A percentile compares a stretch with the other conserved stretches of the same genome.
phyloP scores from a whole-genome alignment of 2,888 invertebrate genomes.

The Caenorhabditis becei region DNA sequence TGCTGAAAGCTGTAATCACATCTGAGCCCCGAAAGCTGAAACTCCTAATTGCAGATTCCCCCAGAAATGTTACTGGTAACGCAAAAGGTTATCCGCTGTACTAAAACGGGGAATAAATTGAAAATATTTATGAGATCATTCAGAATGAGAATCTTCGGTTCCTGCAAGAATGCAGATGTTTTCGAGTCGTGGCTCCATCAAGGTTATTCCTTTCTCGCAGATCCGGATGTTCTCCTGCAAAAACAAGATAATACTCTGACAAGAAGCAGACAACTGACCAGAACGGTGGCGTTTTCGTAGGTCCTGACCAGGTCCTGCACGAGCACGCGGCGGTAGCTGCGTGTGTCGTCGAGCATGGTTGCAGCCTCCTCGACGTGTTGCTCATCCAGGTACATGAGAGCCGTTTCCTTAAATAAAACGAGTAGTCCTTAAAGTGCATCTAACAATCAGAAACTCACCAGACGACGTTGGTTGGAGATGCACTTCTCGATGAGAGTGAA shows the following conservation, averaged over 20 bases:
- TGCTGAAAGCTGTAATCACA: too few relatives aligned
- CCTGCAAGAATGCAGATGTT: slow-evolving; percentile 29
- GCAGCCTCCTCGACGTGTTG: neutral
- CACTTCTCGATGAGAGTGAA: slow-evolving; percentile 27
- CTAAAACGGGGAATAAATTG: neutral
- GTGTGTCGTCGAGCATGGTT: slow-evolving; percentile 1
- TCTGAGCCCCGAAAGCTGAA: too few relatives aligned
- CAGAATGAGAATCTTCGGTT: slow-evolving; percentile 12
- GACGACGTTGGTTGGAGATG: slow-evolving; percentile 25
- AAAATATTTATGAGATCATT: neutral
- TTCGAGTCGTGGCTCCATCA: slow-evolving; percentile 9
- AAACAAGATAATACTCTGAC: neutral
- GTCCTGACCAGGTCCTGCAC: slow-evolving; percentile 8
- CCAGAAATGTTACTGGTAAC: too few relatives aligned
- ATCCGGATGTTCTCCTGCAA: slow-evolving; percentile 42
- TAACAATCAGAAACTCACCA: slow-evolving; percentile 10
- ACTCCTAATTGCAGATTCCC: too few relatives aligned
- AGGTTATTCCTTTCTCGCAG: slow-evolving; percentile 24
- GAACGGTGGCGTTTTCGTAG: neutral
- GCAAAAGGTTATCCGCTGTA: too few relatives aligned
- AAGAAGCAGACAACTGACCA: slow-evolving; percentile 7
- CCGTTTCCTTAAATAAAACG: slow-evolving; percentile 11
- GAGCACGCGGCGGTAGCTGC: slow-evolving; percentile 36
- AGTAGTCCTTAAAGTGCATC: neutral
- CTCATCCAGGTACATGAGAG: slow-evolving; percentile 10